A percentile compares a stretch with the other conserved stretches of the same genome.
phyloP scores from a whole-genome alignment of 2,797 vertebrate species.

The Pagetopsis macropterus region DNA sequence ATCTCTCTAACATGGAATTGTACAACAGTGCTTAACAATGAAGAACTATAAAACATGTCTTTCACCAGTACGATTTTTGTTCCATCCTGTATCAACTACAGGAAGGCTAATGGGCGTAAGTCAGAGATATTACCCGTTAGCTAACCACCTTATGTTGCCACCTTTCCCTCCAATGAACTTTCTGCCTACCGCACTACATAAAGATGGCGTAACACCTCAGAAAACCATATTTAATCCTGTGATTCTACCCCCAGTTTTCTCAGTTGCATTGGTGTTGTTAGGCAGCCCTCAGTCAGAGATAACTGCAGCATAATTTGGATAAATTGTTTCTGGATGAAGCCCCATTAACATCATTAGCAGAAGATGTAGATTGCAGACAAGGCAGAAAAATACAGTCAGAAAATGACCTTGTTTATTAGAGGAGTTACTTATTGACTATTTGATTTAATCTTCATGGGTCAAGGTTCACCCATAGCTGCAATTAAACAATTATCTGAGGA shows the following conservation, averaged over 20 bases:
- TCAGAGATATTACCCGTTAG: slow-evolving; percentile 28
- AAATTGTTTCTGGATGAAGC: slow-evolving; percentile 42
- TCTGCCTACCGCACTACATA: neutral
- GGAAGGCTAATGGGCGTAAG: slow-evolving; percentile 42
- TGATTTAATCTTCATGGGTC: slow-evolving; percentile 32
- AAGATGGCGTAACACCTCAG: slow-evolving; percentile 9
- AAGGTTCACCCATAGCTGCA: slow-evolving; percentile 18
- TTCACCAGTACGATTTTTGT: slow-evolving; percentile 26
- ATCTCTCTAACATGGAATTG: neutral
- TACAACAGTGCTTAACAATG: neutral
- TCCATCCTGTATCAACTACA: slow-evolving; percentile 38
- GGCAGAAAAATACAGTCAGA: slow-evolving; percentile 32
- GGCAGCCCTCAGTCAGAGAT: neutral
- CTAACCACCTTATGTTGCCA: slow-evolving; percentile 48
- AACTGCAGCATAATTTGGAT: slow-evolving; percentile 38
- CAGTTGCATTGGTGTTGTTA: neutral
- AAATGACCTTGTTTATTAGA: slow-evolving; percentile 49
- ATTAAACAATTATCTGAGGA: slow-evolving; percentile 32
- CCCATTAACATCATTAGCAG: slow-evolving; percentile 55
- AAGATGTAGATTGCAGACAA: slow-evolving; percentile 41
- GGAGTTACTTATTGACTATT: slow-evolving; percentile 55
- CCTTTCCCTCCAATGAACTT: neutral
- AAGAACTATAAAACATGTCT: neutral
- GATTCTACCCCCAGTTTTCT: neutral
- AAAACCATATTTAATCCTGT: neutral